These are phyloP conservation scores for Balaeniceps rex DNA, from an alignment of 2,113 vertebrate species.

Conservation along the genomic window DNA sequence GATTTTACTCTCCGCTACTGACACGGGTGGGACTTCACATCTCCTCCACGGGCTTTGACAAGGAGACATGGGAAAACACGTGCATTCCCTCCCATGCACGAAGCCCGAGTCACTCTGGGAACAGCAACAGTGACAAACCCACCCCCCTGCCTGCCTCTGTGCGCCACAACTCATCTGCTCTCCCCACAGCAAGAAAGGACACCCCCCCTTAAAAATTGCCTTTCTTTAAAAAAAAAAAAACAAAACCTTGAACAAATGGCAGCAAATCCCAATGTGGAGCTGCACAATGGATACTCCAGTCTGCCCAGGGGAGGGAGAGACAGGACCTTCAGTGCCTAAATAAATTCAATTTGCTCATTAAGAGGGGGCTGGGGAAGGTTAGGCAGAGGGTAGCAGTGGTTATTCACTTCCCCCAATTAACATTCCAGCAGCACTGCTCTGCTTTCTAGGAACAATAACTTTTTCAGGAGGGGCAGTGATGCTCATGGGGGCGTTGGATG, in stretches of 20 bases:
- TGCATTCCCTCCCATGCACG: rapidly evolving
- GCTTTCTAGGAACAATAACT: slow-evolving; percentile 56
- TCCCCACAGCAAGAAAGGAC: background rate
- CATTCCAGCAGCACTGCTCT: slow-evolving; percentile 47
- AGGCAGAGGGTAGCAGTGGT: background rate
- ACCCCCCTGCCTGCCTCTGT: background rate
- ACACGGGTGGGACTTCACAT: rapidly evolving
- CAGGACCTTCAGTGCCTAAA: slow-evolving; percentile 46
- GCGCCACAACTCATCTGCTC: background rate
- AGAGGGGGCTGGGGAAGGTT: slow-evolving; percentile 52
- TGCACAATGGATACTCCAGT: slow-evolving; percentile 42
- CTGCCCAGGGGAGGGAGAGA: background rate
- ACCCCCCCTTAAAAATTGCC: background rate
- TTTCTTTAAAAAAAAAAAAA: background rate
- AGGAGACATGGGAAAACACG: background rate
- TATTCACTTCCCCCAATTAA: slow-evolving; percentile 68
- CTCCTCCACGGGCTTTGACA: rapidly evolving
- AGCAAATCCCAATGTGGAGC: background rate
- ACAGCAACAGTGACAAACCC: background rate
- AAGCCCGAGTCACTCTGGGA: background rate
- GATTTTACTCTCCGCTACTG: background rate
- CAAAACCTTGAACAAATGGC: background rate
- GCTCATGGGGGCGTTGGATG: background rate
- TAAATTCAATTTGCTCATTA: slow-evolving; percentile 55
- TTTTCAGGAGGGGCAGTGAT: background rate